Evolutionary conservation across 2,113 vertebrate genomes (phyloP), one percentile per base, ranked within the genome.

Genomic region (Mungos mungo): DNA sequence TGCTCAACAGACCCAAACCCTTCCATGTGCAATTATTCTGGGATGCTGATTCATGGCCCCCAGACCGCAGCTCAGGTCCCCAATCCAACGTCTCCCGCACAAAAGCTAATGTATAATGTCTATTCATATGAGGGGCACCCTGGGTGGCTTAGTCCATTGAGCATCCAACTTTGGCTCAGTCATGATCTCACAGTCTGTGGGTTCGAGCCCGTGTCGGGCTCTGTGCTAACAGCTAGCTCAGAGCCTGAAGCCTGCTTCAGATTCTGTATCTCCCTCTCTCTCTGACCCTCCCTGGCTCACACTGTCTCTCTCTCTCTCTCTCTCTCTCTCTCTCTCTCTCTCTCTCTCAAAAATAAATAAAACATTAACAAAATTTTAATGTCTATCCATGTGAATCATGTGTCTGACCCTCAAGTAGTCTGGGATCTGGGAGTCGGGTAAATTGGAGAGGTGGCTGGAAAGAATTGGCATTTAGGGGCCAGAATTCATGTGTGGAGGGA

Each of bases 401-500:
- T 5, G 87, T n/a, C 69, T 23, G 89, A 16, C 57, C n/a, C 81
- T 72, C 33, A 7, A 0, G 21, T 27, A 72, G 38, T 9, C 63
- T 29, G 27, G 65, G 35, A 65, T 65, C 41, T 69, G 72, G 31
- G 45, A 33, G 16, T 68, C 29, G 68, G 69, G 8, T 9, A 29
- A 57, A 29, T 18, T 27, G 45, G 33, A 65, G 41, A 66, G 5
- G 21, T 10, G 45, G 13, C 71, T 63, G 88, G 63, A 38, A 89
- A 35, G 5, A 12, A 60, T 2, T 12, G 33, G 29, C 21, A 2
- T 1, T 5, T n/a, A 13, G 29, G 7, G 33, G 1, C 25, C 63
- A 7, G 60, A 47, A 38, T 65, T 63, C 25, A 21, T 0, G 7
- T 2, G 47, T 29, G 3, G 41, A 38, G 54, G 76, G 66, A 72